phyloP scores from a whole-genome alignment of 2,888 invertebrate genomes.

The Ormyrus nitidulus region DNA sequence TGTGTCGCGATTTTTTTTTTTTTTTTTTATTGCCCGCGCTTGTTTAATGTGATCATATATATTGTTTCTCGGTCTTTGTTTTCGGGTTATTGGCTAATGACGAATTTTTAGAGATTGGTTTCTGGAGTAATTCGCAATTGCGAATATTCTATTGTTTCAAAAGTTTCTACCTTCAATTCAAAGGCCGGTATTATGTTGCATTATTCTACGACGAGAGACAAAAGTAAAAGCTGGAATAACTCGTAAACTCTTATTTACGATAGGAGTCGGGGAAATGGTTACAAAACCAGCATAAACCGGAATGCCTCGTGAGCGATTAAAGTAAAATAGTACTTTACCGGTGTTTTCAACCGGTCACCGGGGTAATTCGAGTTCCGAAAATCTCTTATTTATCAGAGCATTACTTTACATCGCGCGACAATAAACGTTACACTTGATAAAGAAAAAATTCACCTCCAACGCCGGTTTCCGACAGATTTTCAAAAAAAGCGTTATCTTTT shows the following conservation, averaged over 20 bases:
- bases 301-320: constrained; percentile 21
- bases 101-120: not conserved
- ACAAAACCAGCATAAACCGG: constrained; percentile 36
- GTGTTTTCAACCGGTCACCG: not conserved
- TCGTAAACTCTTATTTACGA: constrained; percentile 46
- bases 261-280: constrained; percentile 19
- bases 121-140: not conserved
- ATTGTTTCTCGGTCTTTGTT: not conserved
- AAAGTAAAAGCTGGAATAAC: constrained; percentile 18
- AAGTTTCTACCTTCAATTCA: not conserved
- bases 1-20: not conserved
- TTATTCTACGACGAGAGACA: not conserved
- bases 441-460: not conserved
- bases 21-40: not conserved
- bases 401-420: not conserved
- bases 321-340: constrained; percentile 30
- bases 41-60: constrained; percentile 1
- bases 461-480: not conserved
- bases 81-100: constrained; percentile 8
- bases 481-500: not conserved
- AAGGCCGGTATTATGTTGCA: not conserved
- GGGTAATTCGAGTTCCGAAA: constrained; percentile 16
- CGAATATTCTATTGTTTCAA: not conserved
- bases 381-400: constrained; percentile 9
- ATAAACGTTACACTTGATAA: not conserved